Base-by-base conservation (phyloP, 2,888 invertebrate genomes). In the Cosmopolites sordidus region DNA sequence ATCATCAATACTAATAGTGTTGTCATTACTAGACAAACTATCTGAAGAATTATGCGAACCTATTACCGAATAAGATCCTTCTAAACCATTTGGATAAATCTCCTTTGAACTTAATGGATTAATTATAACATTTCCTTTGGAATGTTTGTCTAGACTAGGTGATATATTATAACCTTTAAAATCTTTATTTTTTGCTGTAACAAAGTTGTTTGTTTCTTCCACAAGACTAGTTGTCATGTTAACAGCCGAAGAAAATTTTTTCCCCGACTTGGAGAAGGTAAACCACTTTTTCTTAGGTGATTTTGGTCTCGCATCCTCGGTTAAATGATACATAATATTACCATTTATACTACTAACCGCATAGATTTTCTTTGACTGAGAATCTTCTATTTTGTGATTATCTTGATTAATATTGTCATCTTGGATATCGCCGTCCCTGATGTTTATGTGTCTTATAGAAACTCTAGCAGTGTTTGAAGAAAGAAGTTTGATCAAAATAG, bases 301-400 rank as follows among this genome's bases (percentile, higher is more conserved):
- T 62, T 73, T 74, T 6, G 68, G 67, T 47, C 64, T 74, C 1
- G 70, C 69, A 15, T 68, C 65, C 33, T 72, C 73, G 16, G 79
- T 77, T 1, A 81, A 77, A 58, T 83, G 82, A 64, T 82, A 83
- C 64, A 81, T 83, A 2, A 91, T 83, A 62, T 88, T 87, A 1
- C 90, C 90, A 62, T 87, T 87, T 18, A 88, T 86, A 40, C 85
- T 88, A 65, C 89, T 89, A 39, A 91, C 87, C 1, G 90, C 90
- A 66, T 86, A 89, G 11, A 91, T 86, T 66, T 85, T 87, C 16
- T 78, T 77, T 41, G 72, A 64, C 50, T 69, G 68, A 22, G 68
- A 66, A 48, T 72, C 72, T 33, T 71, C 70, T 17, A 65, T 58
- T 52, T 67, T 69, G 14, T 63, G 61, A 29, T 64, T 63, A 40